These are phyloP conservation scores for Perizoma flavofasciatum DNA, from an alignment of 2,888 invertebrate genomes.

Conservation along the genomic window DNA sequence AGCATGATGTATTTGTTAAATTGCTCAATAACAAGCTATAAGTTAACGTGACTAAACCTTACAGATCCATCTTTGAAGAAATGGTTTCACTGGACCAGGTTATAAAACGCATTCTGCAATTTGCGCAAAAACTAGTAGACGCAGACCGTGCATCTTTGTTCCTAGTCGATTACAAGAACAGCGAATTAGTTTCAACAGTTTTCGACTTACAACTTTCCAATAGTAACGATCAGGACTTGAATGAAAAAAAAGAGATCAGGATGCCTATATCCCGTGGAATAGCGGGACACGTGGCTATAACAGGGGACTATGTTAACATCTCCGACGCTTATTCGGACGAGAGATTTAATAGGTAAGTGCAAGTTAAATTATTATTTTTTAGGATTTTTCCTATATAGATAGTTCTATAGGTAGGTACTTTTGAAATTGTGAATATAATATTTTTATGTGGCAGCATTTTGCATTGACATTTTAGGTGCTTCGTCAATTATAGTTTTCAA, in stretches of 20 bases:
- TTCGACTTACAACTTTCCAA: slow-evolving; percentile 85
- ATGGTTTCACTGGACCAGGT: slow-evolving; percentile 93
- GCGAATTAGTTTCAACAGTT: slow-evolving; percentile 91
- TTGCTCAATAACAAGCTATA: too few relatives aligned
- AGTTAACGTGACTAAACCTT: slow-evolving; percentile 38
- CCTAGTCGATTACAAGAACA: slow-evolving; percentile 88
- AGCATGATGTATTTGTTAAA: too few relatives aligned
- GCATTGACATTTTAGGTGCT: too few relatives aligned
- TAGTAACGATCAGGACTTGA: slow-evolving; percentile 49
- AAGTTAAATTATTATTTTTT: too few relatives aligned
- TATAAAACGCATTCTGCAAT: slow-evolving; percentile 92
- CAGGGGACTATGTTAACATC: slow-evolving; percentile 92
- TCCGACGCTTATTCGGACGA: slow-evolving; percentile 91
- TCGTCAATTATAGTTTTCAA: too few relatives aligned
- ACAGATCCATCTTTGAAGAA: slow-evolving; percentile 93
- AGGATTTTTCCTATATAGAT: too few relatives aligned
- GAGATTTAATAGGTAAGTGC: slow-evolving; percentile 86
- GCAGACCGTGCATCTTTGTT: slow-evolving; percentile 94
- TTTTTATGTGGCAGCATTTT: too few relatives aligned
- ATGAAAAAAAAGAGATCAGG: slow-evolving; percentile 82
- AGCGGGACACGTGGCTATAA: slow-evolving; percentile 91
- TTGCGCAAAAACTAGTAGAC: slow-evolving; percentile 91
- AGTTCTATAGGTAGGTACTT: too few relatives aligned
- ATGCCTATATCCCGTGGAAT: slow-evolving; percentile 91
- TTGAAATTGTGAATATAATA: too few relatives aligned